Percentiles rank a stretch among this genome's conserved stretches.
phyloP scores from a whole-genome alignment of 1,140 invertebrate genomes.

The Macrobrachium rosenbergii region DNA sequence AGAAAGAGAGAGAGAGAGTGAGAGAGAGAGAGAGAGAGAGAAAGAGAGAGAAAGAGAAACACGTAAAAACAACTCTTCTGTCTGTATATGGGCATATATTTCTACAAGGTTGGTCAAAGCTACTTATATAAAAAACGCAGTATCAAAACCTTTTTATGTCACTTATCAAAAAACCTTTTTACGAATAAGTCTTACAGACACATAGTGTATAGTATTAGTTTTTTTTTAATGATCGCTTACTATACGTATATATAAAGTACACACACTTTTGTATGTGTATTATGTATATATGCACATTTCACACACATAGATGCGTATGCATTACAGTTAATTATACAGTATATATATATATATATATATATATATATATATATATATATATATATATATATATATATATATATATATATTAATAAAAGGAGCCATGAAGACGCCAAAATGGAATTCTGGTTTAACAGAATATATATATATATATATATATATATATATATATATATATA shows the following conservation, averaged over 20 bases:
- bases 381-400: slow-evolving; percentile 51
- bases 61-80: neutral
- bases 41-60: neutral
- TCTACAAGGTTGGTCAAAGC: too few species aligned
- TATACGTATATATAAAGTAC: slow-evolving; percentile 17
- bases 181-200: too few species aligned
- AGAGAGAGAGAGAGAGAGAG: neutral
- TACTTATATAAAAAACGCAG: too few species aligned
- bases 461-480: slow-evolving; percentile 51
- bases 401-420: too few species aligned
- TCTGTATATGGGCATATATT: too few species aligned
- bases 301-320: neutral
- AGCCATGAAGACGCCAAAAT: too few species aligned
- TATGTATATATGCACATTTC: slow-evolving; percentile 6
- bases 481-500: slow-evolving; percentile 51
- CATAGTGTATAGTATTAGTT: too few species aligned
- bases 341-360: slow-evolving; percentile 52
- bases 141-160: too few species aligned
- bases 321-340: slow-evolving; percentile 41
- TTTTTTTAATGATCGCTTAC: too few species aligned
- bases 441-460: too few species aligned
- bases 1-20: neutral
- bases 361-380: slow-evolving; percentile 51
- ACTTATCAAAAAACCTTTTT: too few species aligned
- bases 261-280: neutral